Base-by-base conservation (phyloP, 2,888 invertebrate species). In the Hydrotaea cyrtoneurina region DNA sequence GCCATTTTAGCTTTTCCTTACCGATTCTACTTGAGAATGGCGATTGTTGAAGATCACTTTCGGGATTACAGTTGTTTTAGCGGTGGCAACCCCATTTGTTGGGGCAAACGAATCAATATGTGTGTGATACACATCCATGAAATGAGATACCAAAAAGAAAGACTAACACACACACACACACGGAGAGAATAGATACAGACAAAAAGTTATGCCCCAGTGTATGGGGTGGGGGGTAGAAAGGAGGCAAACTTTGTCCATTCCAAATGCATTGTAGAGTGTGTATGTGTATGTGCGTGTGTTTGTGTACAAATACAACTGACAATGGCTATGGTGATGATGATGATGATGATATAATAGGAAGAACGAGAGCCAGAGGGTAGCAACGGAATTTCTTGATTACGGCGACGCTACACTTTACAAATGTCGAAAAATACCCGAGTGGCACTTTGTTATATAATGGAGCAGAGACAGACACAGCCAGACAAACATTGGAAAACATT, bases 401-500 rank as follows among this genome's bases (percentile, higher is more conserved):
- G n/a, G 2, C 15, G 2, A 50, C 13, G n/a, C 15, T n/a, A 50
- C n/a, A 2, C 4, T 4, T 50, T 15, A 13, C 3, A 39, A 39
- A 8, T 11, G 13, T n/a, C n/a, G 7, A 50, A 50, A 15, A 4
- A 50, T n/a, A 39, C 39, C 7, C 1, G 39, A 8, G 39, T 10
- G 13, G 7, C 31, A 31, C 31, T 31, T 31, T 21, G 39, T 85
- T 85, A 85, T 79, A 82, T 85, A 85, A 85, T 79, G 75, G 46
- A 46, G 19, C 11, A 39, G 4, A n/a, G 39, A 3, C 36, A 36
- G 15, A n/a, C n/a, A n/a, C 36, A 17, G 19, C 19, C 43, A 10
- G 21, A 21, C 55, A 55, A 19, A 66, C 39, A 36, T 57, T 13
- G 10, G n/a, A 31, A 31, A 71, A 72, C 11, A 4, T 43, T 19